Base-by-base conservation (phyloP, 2,888 invertebrate genomes). In the Platypus cylindrus region DNA sequence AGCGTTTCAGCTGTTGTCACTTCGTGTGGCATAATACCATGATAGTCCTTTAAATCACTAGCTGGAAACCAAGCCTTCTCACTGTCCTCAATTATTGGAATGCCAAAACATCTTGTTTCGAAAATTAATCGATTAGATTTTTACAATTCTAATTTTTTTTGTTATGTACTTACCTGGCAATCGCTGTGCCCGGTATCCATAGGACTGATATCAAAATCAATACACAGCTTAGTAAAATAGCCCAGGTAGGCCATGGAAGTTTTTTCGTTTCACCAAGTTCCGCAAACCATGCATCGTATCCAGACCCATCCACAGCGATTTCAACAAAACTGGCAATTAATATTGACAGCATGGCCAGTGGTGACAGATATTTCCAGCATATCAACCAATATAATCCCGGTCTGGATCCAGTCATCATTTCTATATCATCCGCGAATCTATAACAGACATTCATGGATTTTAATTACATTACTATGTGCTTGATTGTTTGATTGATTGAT, bases 301-400 rank as follows among this genome's bases (percentile, higher is more conserved):
- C 81, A 9, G 84, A 82, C 1, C 89, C 89, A 33, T 81, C 78
- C 3, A 75, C 71, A 0, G 79, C 68, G 43, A 90, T 74, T 52
- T 90, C 82, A 40, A 78, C 71, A 53, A 89, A 77, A 25, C 87
- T 89, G 0, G 90, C 85, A 17, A 79, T 64, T 17, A 91, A 64
- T 52, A 91, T 90, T 29, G 80, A 76, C 20, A 87, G 60, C 90
- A 91, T 90, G 1, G 89, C 87, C 37, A 80, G 54, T 0, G 93
- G 93, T 2, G 90, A 87, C 8, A 93, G 65, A 56, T 90, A 93
- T 59, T 91, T 87, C 93, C 93, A 94, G 62, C 90, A 93, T 47
- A 90, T 75, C 54, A 87, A 67, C 91, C 91, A 93, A 60, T 90
- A 94, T 18, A 84, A 66, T 1, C 82, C 81, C 0, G 91, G 90